These are phyloP conservation scores for Coenobita brevimanus DNA, from an alignment of 1,140 invertebrate genomes.

Conservation along the genomic window DNA sequence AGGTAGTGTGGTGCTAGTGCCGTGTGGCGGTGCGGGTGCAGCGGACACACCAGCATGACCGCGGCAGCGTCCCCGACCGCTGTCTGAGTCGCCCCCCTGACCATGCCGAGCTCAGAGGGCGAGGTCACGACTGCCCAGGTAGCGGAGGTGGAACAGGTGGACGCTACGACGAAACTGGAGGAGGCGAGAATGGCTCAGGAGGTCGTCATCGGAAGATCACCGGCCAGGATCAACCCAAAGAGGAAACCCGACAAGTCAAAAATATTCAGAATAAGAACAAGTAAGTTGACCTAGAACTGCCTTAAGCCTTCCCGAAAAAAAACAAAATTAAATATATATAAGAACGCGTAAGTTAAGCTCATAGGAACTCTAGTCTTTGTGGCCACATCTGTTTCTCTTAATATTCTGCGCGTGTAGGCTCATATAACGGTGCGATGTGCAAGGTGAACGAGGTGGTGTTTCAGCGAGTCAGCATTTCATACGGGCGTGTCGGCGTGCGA, in stretches of 20 bases:
- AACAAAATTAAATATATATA: too few relatives aligned
- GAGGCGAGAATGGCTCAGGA: slow-evolving; percentile 51
- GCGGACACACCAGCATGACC: too few relatives aligned
- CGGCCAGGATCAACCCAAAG: slow-evolving; percentile 63
- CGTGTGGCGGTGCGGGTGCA: too few relatives aligned
- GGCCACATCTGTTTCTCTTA: too few relatives aligned
- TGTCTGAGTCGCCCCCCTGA: slow-evolving; percentile 26
- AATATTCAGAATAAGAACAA: slow-evolving; percentile 65
- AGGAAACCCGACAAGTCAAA: slow-evolving; percentile 63
- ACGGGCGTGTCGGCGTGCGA: too few relatives aligned
- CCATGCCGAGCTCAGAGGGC: slow-evolving; percentile 55
- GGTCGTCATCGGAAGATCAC: slow-evolving; percentile 57
- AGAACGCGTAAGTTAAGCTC: too few relatives aligned
- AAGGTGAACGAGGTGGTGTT: too few relatives aligned
- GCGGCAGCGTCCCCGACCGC: slow-evolving; percentile 31
- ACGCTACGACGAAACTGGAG: slow-evolving; percentile 34
- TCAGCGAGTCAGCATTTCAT: too few relatives aligned
- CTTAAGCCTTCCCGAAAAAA: background rate
- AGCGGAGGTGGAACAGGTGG: slow-evolving; percentile 41
- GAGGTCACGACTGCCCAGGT: slow-evolving; percentile 41
- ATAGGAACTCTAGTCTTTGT: too few relatives aligned
- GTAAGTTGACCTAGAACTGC: slow-evolving; percentile 31
- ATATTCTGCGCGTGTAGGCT: too few relatives aligned
- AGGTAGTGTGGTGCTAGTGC: too few relatives aligned
- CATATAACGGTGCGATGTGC: too few relatives aligned